Evolutionary conservation across 1,140 invertebrate species (phyloP), one percentile per base, ranked within the genome.

Genomic region (Drosophila triauraria): DNA sequence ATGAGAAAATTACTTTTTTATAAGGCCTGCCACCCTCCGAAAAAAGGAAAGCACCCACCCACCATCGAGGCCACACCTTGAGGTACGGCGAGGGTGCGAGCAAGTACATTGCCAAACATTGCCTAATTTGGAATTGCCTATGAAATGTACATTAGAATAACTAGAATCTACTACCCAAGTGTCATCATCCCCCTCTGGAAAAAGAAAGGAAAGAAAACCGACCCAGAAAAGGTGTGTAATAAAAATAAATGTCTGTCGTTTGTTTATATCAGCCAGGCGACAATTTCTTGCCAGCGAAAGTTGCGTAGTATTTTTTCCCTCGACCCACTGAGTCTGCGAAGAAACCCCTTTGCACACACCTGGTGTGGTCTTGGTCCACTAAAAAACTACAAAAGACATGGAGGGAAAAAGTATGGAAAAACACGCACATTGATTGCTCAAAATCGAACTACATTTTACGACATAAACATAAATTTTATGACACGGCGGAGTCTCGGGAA

Each of bases 181-280:
- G 64, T 47, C 48, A 38, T 56, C 53, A 56, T 40, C 53, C 53
- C 27, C 54, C 67, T 27, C 42, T 20, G 20, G 38, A 70, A 64
- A 76, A 35, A 5, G 15, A 57, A 17, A 17, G 20, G 12, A 59
- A 35, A 38, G 15, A 54, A 44, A 15, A 15, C 51, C 38, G 30
- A 63, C 53, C 50, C 56, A 38, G 51, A 79, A 91, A 92, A 92
- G 91, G 90, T 91, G 91, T 88, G 69, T 92, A 92, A 92, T 92
- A 92, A 92, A 92, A 92, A 92, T 85, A 92, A 92, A 92, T 92
- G 91, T 92, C 82, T 77, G 91, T 91, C 91, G 91, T 92, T 92
- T 92, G 91, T 92, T 92, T 92, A 90, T 92, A 92, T 92, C 91
- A 92, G 70, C 76, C 54, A 43, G 76, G 88, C 86, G 81, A 90